These are phyloP conservation scores for Saguinus imperator DNA, from an alignment of 2,113 vertebrate genomes.

Conservation along the genomic window DNA sequence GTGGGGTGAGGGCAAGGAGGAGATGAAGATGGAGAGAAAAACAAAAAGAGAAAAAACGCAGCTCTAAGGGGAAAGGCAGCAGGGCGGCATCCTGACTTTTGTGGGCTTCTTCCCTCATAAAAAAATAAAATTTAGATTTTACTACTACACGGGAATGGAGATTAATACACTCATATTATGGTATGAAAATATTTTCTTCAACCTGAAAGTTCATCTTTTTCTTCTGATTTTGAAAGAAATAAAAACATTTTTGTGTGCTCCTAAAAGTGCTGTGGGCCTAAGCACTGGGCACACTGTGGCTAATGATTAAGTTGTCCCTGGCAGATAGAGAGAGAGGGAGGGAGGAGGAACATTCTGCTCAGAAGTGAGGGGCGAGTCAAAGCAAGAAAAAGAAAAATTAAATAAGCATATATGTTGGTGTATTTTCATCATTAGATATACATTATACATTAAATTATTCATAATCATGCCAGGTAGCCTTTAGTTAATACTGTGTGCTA, in stretches of 20 bases:
- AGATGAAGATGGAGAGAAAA: neutral
- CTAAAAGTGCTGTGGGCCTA: neutral
- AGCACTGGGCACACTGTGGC: neutral
- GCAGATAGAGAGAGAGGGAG: neutral
- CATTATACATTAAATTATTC: neutral
- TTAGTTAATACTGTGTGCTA: neutral
- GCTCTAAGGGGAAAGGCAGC: neutral
- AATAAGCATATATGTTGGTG: neutral
- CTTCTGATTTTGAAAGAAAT: conserved; percentile 15
- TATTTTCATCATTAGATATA: neutral
- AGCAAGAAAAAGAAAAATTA: neutral
- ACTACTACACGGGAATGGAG: neutral
- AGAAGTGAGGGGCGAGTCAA: neutral
- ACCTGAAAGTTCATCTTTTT: neutral
- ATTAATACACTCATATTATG: neutral
- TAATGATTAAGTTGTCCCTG: neutral
- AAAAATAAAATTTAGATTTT: conserved; percentile 9
- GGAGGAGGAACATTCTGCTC: neutral
- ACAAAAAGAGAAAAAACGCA: neutral
- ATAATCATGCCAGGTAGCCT: neutral
- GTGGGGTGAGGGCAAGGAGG: neutral
- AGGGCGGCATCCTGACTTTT: neutral
- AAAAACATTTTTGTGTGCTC: neutral
- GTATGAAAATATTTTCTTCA: conserved; percentile 20
- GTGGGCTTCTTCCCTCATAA: neutral